Percentiles rank a stretch among this genome's conserved stretches.
Evolutionary conservation across 2,888 invertebrate genomes (phyloP).

Genomic region (Sepioteuthis lessoniana): DNA sequence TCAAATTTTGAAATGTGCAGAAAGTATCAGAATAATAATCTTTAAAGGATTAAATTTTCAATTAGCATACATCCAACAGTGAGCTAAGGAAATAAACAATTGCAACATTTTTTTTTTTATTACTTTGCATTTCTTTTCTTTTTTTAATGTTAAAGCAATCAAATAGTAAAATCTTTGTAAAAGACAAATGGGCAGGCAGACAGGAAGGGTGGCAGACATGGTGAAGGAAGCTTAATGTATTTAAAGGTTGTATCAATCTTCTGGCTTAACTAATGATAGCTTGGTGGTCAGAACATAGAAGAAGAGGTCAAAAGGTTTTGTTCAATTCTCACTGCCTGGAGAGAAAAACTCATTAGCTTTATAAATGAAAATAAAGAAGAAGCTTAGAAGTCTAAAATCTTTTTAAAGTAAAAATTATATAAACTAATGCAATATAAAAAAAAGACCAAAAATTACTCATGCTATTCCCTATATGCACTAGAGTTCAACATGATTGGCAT

Average conservation of each 20-base stretch:
- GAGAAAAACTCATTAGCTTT: no score
- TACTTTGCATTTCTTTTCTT: not conserved
- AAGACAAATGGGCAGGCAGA: not conserved
- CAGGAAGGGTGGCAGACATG: not conserved
- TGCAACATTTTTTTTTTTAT: not conserved
- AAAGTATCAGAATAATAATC: conserved; percentile 33
- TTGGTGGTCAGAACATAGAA: no score
- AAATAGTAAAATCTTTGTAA: not conserved
- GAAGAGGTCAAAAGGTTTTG: no score
- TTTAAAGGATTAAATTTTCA: conserved; percentile 33
- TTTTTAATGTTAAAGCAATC: conserved; percentile 33
- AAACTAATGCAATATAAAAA: no score
- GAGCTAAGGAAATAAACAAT: conserved; percentile 21
- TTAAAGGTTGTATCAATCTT: not conserved
- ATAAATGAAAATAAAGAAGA: no score
- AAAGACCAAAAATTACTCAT: no score
- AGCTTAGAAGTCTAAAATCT: no score
- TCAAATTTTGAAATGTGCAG: conserved; percentile 33
- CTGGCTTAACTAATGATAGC: not conserved
- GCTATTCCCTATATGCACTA: no score
- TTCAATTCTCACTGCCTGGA: no score
- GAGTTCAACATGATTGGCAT: no score
- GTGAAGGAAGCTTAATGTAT: not conserved
- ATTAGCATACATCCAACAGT: conserved; percentile 33
- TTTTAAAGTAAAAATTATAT: no score